These are phyloP conservation scores for Stenotaenia linearis DNA, from an alignment of 2,888 invertebrate species.

Conservation along the genomic window DNA sequence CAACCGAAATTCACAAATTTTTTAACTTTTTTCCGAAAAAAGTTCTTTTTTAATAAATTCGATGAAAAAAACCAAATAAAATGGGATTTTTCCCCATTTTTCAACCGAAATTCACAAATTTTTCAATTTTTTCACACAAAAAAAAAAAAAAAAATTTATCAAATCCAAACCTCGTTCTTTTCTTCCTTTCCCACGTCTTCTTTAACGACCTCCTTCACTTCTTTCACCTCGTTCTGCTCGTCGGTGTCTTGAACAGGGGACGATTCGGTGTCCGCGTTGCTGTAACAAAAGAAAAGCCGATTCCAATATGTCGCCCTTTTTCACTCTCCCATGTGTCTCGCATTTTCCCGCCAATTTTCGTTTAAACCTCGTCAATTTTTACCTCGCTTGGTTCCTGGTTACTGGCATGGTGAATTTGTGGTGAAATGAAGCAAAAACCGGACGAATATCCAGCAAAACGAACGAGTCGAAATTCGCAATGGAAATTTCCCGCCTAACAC, in stretches of 20 bases:
- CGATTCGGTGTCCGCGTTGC: background rate
- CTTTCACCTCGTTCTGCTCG: background rate
- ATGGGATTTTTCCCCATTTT: too few relatives aligned
- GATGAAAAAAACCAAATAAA: too few relatives aligned
- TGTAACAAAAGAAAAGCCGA: slow-evolving; percentile 17
- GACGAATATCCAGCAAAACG: background rate
- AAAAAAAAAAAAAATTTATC: too few relatives aligned
- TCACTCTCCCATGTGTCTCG: background rate
- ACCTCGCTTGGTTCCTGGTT: slow-evolving; percentile 14
- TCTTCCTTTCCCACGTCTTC: background rate
- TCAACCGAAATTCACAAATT: too few relatives aligned
- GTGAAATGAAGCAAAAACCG: background rate
- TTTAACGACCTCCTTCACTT: background rate
- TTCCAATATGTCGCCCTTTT: background rate
- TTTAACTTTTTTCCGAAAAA: background rate
- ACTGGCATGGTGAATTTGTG: background rate
- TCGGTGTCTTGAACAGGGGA: background rate
- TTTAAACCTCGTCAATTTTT: background rate
- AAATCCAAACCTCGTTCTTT: background rate
- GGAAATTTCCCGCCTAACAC: slow-evolving; percentile 26
- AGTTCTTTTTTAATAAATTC: too few relatives aligned
- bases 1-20: background rate
- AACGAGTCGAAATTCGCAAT: background rate
- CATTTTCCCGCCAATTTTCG: background rate
- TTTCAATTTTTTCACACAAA: too few relatives aligned